phyloP scores from a whole-genome alignment of 2,113 vertebrate genomes.

The Morone saxatilis region DNA sequence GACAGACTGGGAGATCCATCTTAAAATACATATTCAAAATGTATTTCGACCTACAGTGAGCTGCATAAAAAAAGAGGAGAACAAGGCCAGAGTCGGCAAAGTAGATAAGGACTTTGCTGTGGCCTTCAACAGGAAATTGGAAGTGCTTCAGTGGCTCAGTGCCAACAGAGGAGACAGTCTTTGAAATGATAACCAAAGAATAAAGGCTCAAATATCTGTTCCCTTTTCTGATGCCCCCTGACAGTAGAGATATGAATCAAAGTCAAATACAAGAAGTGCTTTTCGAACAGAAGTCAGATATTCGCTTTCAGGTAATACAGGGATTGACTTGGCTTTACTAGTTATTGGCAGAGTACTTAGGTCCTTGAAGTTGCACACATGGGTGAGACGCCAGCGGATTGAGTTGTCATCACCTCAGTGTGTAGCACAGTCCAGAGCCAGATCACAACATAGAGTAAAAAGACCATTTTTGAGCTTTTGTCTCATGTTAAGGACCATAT shows the following conservation, averaged over 20 bases:
- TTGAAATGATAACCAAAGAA: slow-evolving; percentile 25
- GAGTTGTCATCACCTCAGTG: slow-evolving; percentile 66
- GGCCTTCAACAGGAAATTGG: slow-evolving; percentile 37
- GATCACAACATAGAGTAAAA: slow-evolving; percentile 66
- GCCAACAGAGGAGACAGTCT: slow-evolving; percentile 32
- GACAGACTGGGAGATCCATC: not conserved
- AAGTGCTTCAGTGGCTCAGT: slow-evolving; percentile 38
- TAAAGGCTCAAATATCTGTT: not conserved
- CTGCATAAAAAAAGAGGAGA: not conserved
- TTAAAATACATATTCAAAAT: not conserved
- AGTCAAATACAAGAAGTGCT: slow-evolving; percentile 11
- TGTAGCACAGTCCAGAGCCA: slow-evolving; percentile 52
- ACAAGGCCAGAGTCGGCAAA: not conserved
- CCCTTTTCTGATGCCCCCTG: not conserved
- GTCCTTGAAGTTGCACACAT: slow-evolving; percentile 10
- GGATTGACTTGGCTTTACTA: slow-evolving; percentile 7
- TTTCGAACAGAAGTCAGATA: slow-evolving; percentile 13
- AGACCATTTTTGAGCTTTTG: slow-evolving; percentile 73
- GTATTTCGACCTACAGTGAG: not conserved
- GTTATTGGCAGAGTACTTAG: not conserved
- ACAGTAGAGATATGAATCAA: slow-evolving; percentile 4
- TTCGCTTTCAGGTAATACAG: not conserved
- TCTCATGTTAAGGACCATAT: slow-evolving; percentile 72
- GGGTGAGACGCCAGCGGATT: slow-evolving; percentile 46
- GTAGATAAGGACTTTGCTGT: slow-evolving; percentile 25